Percentiles rank a stretch among this genome's conserved stretches.
Conservation (phyloP, 2,797 vertebrate species). For the Forpus xanthops region DNA sequence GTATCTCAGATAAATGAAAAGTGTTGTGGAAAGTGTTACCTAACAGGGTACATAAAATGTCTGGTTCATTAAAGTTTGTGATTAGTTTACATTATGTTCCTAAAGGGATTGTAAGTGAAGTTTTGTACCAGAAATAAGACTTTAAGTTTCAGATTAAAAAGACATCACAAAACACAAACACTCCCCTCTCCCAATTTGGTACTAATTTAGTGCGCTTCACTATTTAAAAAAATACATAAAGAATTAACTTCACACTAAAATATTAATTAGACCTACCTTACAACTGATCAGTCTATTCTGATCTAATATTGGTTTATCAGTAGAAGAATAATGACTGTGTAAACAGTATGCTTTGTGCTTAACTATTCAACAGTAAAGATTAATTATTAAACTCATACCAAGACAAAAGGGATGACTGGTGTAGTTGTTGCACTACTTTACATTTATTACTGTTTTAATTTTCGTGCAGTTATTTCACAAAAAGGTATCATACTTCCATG, state of each 20-base stretch:
- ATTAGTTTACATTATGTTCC: not conserved
- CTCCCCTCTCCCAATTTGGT: accelerated
- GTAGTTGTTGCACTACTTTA: not conserved
- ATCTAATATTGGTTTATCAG: conserved; percentile 15
- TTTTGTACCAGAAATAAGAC: not conserved
- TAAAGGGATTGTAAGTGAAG: not conserved
- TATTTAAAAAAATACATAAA: not conserved
- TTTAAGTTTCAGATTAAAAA: not conserved
- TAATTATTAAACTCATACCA: conserved; percentile 58
- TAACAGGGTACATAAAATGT: too few relatives aligned
- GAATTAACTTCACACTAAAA: not conserved
- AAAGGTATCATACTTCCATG: not conserved
- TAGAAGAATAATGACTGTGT: not conserved
- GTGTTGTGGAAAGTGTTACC: too few relatives aligned
- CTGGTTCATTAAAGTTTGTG: not conserved
- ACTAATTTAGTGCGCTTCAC: not conserved
- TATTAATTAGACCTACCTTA: not conserved
- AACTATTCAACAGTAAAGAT: conserved; percentile 56
- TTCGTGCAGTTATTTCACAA: not conserved
- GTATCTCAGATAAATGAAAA: too few relatives aligned
- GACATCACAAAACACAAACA: not conserved
- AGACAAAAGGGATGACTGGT: not conserved
- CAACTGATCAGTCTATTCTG: not conserved
- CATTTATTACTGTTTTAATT: conserved; percentile 1
- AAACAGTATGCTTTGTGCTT: conserved; percentile 47